A percentile compares a stretch with the other conserved stretches of the same genome.
Evolutionary conservation across 2,888 invertebrate genomes (phyloP).

Genomic region (Allacma fusca): DNA sequence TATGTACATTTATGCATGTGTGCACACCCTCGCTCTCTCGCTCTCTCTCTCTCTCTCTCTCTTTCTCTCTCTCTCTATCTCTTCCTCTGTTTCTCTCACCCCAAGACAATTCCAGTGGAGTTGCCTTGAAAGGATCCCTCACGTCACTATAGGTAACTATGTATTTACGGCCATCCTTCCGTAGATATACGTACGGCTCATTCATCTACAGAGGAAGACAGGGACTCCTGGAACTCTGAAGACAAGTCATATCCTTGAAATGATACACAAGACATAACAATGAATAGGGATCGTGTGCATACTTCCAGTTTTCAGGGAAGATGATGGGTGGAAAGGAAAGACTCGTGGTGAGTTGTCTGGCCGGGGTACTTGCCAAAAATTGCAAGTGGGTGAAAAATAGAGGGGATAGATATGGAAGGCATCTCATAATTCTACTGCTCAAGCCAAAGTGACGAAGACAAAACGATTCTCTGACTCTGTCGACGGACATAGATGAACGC

Average conservation of each 20-base stretch:
- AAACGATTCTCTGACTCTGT: slow-evolving; percentile 40
- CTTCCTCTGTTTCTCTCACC: not conserved
- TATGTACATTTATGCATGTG: no score
- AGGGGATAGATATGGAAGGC: slow-evolving; percentile 46
- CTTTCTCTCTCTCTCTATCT: slow-evolving; percentile 1
- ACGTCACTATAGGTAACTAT: not conserved
- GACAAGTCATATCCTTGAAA: no score
- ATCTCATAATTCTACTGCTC: slow-evolving; percentile 43
- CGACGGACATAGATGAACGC: slow-evolving; percentile 42
- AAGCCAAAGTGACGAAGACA: slow-evolving; percentile 42
- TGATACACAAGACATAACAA: no score
- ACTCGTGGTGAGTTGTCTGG: not conserved
- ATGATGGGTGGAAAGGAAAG: not conserved
- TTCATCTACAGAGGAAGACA: no score
- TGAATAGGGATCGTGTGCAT: no score
- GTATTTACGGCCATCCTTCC: no score
- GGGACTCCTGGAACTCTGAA: no score
- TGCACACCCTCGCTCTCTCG: not conserved
- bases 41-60: slow-evolving; percentile 12
- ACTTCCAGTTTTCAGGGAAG: no score
- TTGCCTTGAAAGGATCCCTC: no score
- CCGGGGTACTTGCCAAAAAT: slow-evolving; percentile 41
- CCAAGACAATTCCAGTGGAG: not conserved
- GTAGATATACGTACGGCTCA: no score
- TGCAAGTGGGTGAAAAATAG: slow-evolving; percentile 52